These are phyloP conservation scores for Drosophila rubida DNA, from an alignment of 2,888 invertebrate species.

Conservation along the genomic window DNA sequence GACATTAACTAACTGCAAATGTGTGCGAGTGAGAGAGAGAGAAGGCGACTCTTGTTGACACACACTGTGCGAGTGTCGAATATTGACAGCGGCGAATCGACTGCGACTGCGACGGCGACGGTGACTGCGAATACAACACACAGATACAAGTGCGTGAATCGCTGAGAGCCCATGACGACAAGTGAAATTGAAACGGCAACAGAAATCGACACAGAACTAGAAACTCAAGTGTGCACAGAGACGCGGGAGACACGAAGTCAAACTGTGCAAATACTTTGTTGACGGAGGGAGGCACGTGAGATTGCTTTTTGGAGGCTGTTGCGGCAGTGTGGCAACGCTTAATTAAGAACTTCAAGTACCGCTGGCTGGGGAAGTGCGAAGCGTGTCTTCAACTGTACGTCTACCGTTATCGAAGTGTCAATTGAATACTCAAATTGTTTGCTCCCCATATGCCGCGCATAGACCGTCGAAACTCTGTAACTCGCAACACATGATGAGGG, in stretches of 20 bases:
- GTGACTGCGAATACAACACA: constrained; percentile 9
- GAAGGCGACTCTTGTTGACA: constrained; percentile 30
- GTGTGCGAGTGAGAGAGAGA: constrained; percentile 5
- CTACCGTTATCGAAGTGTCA: constrained; percentile 11
- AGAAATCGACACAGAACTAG: constrained; percentile 23
- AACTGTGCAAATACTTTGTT: constrained; percentile 60
- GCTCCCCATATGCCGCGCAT: not conserved
- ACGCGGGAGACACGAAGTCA: constrained; percentile 28
- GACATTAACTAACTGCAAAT: constrained; percentile 34
- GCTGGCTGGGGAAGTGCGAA: not conserved
- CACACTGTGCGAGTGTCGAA: constrained; percentile 12
- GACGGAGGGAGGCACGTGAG: constrained; percentile 58
- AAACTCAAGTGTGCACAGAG: constrained; percentile 31
- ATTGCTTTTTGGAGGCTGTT: constrained; percentile 38
- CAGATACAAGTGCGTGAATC: constrained; percentile 12
- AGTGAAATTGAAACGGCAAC: constrained; percentile 33
- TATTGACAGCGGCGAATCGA: constrained; percentile 31
- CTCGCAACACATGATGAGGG: not conserved
- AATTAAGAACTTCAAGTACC: constrained; percentile 48
- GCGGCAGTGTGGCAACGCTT: constrained; percentile 35
- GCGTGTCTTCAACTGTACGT: not conserved
- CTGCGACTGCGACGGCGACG: constrained; percentile 10
- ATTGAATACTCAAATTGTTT: constrained; percentile 9
- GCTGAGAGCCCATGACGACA: constrained; percentile 22
- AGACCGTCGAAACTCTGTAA: not conserved